Conservation (phyloP, 1,140 invertebrate genomes). For the Philaenus spumarius region DNA sequence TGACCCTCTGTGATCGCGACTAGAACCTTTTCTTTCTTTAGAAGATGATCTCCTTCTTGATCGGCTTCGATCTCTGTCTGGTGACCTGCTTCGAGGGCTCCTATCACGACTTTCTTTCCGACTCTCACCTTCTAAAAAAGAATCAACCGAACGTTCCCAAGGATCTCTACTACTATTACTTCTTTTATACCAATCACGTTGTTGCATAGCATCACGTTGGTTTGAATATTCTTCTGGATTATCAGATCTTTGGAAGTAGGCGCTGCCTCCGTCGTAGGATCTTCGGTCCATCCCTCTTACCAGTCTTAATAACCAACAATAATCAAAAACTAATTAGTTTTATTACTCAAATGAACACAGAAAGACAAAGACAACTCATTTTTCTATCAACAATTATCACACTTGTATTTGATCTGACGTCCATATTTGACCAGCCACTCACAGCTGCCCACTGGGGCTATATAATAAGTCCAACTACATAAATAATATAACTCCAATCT, state of each 20-base stretch:
- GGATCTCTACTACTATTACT: constrained; percentile 18
- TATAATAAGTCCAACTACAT: background rate
- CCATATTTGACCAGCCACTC: too few species aligned
- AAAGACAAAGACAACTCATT: background rate
- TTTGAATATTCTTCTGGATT: constrained; percentile 35
- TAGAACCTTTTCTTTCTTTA: constrained; percentile 25
- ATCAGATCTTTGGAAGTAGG: constrained; percentile 10
- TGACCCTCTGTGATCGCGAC: constrained; percentile 14
- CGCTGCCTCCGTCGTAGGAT: constrained; percentile 15
- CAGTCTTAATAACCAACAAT: constrained; percentile 26
- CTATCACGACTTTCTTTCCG: constrained; percentile 39
- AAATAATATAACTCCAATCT: too few species aligned
- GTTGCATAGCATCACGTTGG: constrained; percentile 7
- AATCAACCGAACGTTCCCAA: constrained; percentile 27
- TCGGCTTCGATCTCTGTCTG: constrained; percentile 33
- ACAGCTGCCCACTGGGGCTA: constrained; percentile 9
- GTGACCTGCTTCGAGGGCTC: constrained; percentile 37
- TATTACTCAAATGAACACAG: background rate
- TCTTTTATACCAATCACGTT: constrained; percentile 24
- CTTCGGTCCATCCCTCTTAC: constrained; percentile 24
- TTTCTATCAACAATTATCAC: background rate
- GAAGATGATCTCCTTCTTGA: constrained; percentile 33
- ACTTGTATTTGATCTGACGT: too few species aligned
- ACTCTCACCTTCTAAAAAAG: constrained; percentile 38
- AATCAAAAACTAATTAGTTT: constrained; percentile 25